Base-by-base conservation (phyloP, 2,888 invertebrate species). In the Latrodectus elegans region DNA sequence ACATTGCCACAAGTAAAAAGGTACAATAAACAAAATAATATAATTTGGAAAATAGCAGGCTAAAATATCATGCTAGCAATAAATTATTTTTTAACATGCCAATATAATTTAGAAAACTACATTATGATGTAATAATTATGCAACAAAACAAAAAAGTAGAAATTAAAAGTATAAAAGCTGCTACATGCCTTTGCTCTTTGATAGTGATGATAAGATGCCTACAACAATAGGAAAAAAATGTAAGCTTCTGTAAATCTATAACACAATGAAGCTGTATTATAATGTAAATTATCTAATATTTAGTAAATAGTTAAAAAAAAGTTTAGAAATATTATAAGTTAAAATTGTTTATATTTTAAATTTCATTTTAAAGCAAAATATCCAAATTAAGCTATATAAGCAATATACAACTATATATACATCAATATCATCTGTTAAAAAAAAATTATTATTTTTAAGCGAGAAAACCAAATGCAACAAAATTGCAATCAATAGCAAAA, bases 181-280 rank as follows among this genome's bases (percentile, higher is more conserved):
- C 87, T 89, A 89, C 89, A 89, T 89, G 87, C 89, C 89, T 89
- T 89, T 80, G 84, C 65, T 79, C 82, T 83, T 84, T 89, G 87
- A 72, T 87, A 87, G 73, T 79, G 80, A 65, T 70, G 86, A 64
- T 87, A 89, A 53, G 89, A 77, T 78, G 83, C 89, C 89, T 89
- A 85, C 72, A 81, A 88, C 51, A 82, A 76, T 76, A 89, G 71
- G 80, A 83, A 86, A 84, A 87, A 72, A 77, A 74, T 60, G 70
- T 87, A 65, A 87, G 87, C 73, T 38, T 38, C 4, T 38, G 38
- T 38, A 38, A 38, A 38, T 38, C 38, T 38, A 38, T 38, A 38
- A 38, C 38, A 38, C 38, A 38, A 38, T 38, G 38, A 38, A 38
- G 38, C 38, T 38, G 38, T 38, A 38, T 38, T 1, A 38, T 38